Evolutionary conservation across 2,113 vertebrate species (phyloP), one percentile per base, ranked within the genome.

Genomic region (Passer montanus): DNA sequence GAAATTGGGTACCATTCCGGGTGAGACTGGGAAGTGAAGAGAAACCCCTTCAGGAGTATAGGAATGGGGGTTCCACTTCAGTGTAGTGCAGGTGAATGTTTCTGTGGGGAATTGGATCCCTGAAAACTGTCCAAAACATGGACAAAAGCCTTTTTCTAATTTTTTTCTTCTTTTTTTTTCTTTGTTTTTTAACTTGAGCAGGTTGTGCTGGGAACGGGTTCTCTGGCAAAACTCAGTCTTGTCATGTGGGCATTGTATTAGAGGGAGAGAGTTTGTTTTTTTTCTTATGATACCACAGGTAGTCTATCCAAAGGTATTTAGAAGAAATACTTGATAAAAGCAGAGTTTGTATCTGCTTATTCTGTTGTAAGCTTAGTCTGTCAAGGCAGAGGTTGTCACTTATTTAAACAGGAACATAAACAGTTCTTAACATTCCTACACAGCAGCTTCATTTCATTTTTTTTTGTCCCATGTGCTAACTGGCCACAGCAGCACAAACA

Each of bases 381-480:
- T 93, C 76, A 63, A 56, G 69, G 44, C 80, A 84, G 90, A 90
- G 63, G 52, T 83, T 91, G 70, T 81, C 28, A 69, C 93, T 90
- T 73, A 60, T 93, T 88, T 77, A 50, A 87, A 76, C n/a, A 92
- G 94, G 80, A 94, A 94, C 87, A 81, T 52, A 27, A 31, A 68
- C 67, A 96, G 84, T 91, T 96, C 81, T 67, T 67, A 94, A 92
- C 79, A 72, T 95, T 92, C 96, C 96, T 96, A 89, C 21, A 10
- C 15, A 68, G 63, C 43, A 86, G 50, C 46, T 95, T 91, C 69
- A 6, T 70, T 81, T 74, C 59, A 7, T 27, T 79, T 90, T 82
- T 30, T 20, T 23, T 77, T 69, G 37, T 70, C 89, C 86, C 73
- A 1, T 62, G 60, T 81, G 60, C 64, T 95, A 56, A 83, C 22